Percentiles rank a stretch among this genome's conserved stretches.
Evolutionary conservation across 2,888 invertebrate species (phyloP).

Genomic region (Ypsolopha sequella): DNA sequence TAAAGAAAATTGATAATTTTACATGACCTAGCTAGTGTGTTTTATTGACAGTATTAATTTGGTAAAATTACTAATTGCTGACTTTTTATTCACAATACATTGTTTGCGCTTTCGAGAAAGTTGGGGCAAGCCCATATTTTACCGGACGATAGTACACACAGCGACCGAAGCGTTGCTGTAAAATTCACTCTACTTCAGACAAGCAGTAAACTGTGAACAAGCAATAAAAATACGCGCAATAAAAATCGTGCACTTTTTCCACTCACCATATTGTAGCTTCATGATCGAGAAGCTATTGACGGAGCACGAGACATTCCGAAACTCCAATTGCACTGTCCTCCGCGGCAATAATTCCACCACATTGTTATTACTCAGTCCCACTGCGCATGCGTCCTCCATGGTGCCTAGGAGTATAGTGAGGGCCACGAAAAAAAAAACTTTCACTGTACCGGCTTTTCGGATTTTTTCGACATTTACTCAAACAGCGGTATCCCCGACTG

Average conservation of each 20-base stretch:
- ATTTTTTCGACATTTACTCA: neutral
- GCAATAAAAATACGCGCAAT: neutral
- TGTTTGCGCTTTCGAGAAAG: too few species aligned
- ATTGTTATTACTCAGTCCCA: constrained; percentile 46
- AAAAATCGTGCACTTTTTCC: neutral
- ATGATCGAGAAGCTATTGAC: constrained; percentile 69
- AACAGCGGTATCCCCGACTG: neutral
- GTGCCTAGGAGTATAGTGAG: constrained; percentile 13
- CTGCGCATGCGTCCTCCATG: constrained; percentile 28
- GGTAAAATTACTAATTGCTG: too few species aligned
- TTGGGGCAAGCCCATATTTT: too few species aligned
- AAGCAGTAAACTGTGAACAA: too few species aligned
- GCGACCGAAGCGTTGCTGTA: too few species aligned
- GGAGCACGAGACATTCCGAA: constrained; percentile 75
- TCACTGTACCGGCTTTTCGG: constrained; percentile 4
- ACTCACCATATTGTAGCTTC: constrained; percentile 73
- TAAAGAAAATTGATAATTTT: too few species aligned
- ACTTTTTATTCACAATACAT: too few species aligned
- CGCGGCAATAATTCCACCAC: constrained; percentile 58
- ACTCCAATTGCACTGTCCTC: constrained; percentile 76
- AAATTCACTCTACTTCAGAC: too few species aligned
- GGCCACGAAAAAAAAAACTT: constrained; percentile 13
- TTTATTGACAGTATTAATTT: too few species aligned
- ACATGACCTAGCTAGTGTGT: too few species aligned
- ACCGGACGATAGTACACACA: too few species aligned